Evolutionary conservation across 2,113 vertebrate genomes (phyloP).

Genomic region (Gymnorhina tibicen): DNA sequence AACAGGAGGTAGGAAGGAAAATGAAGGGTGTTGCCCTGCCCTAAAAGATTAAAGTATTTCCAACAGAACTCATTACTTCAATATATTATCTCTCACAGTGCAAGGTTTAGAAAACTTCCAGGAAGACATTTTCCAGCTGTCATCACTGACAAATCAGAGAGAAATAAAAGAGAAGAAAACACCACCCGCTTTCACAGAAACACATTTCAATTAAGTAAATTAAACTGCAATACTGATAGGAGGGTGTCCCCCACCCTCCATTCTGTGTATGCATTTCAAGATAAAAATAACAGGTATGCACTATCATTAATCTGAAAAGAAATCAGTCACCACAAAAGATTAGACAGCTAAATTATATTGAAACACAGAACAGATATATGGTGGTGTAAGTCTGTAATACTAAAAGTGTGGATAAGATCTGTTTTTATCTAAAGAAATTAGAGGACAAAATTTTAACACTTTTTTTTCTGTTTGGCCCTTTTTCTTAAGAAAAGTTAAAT

Average conservation of each 20-base stretch:
- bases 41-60: neutral
- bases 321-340: neutral
- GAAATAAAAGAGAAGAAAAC: neutral
- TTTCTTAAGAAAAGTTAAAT: neutral
- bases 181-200: neutral
- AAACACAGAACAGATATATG: neutral
- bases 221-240: neutral
- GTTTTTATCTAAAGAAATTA: neutral
- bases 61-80: neutral
- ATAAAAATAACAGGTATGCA: neutral
- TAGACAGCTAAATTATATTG: neutral
- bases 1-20: neutral
- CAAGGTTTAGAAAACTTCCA: neutral
- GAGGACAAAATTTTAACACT: neutral
- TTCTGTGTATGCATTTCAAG: neutral
- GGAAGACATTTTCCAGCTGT: neutral
- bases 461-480: accelerated
- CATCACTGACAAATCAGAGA: neutral
- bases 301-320: neutral
- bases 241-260: neutral
- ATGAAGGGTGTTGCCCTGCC: neutral
- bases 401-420: neutral
- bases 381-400: neutral
- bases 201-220: neutral
- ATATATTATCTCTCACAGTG: neutral